Evolutionary conservation across 2,888 invertebrate genomes (phyloP), one percentile per base, ranked within the genome.

Genomic region (Zaprionus lineosus): DNA sequence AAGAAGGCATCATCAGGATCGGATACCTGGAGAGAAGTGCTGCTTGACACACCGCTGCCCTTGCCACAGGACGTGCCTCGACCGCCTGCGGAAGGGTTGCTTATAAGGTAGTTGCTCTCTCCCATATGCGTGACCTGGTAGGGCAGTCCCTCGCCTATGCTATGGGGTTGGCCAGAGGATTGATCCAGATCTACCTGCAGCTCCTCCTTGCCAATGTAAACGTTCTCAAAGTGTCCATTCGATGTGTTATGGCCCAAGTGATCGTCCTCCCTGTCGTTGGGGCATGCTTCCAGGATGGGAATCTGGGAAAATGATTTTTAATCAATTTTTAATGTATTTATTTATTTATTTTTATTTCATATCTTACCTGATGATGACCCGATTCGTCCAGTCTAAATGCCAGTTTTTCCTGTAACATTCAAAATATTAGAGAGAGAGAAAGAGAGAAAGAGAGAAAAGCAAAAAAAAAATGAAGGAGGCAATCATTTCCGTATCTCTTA

Each of bases 181-280:
- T 26, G 16, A 12, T 44, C 36, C n/a, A 36, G 26, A 14, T 55
- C 39, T n/a, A 63, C 67, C 0, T 15, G 37, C 24, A 63, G 4
- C 50, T 74, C 79, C 9, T 56, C 29, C 11, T 78, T 74, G 7
- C 18, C 55, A 14, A 74, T 37, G 14, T 63, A 59, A 0, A 67
- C 29, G 9, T 47, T 21, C 9, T 78, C 58, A 12, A 63, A 78
- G 1, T 43, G 51, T 1, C 36, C 52, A 15, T 26, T 50, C n/a
- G n/a, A 7, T 18, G 31, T 3, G 36, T 26, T 0, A n/a, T 14
- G 41, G 14, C 34, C 39, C 1, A 28, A 15, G 18, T 24, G 26
- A 3, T 66, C 36, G 2, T 48, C 39, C 4, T 55, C 53, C 8
- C 29, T 47, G 0, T 34, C 50, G 33, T 37, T 41, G 12, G 33